Percentiles rank a stretch among this genome's conserved stretches.
Evolutionary conservation across 1,140 invertebrate genomes (phyloP).

Genomic region (Steinernema feltiae): DNA sequence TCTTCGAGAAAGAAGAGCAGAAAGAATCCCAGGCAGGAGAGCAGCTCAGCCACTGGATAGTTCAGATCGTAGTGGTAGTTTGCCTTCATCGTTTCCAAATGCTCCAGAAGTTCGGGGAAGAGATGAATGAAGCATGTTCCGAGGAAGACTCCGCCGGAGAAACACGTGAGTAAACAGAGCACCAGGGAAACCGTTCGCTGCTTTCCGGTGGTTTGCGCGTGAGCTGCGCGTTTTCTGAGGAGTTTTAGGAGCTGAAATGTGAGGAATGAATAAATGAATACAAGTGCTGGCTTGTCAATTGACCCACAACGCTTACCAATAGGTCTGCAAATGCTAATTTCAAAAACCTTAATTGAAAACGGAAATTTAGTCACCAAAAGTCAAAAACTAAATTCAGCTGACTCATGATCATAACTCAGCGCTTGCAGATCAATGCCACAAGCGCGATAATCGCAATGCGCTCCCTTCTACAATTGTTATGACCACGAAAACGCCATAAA

Average conservation of each 20-base stretch:
- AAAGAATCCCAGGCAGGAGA: slow-evolving; percentile 74
- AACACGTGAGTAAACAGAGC: slow-evolving; percentile 68
- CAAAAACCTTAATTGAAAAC: too few species aligned
- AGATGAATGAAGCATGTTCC: slow-evolving; percentile 76
- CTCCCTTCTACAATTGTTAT: too few species aligned
- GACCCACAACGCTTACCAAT: neutral
- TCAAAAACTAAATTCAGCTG: too few species aligned
- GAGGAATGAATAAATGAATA: neutral
- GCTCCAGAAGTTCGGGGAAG: slow-evolving; percentile 68
- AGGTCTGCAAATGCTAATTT: slow-evolving; percentile 20
- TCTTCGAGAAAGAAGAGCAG: slow-evolving; percentile 78
- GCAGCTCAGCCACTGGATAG: slow-evolving; percentile 68
- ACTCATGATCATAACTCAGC: too few species aligned
- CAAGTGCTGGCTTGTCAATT: neutral
- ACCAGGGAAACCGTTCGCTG: slow-evolving; percentile 41
- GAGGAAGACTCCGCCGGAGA: slow-evolving; percentile 75
- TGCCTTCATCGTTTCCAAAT: slow-evolving; percentile 31
- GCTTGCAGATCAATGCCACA: too few species aligned
- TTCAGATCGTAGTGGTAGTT: slow-evolving; percentile 25
- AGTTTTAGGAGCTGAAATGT: slow-evolving; percentile 41
- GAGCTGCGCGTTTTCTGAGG: slow-evolving; percentile 45
- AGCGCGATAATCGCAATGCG: too few species aligned
- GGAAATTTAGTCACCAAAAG: too few species aligned
- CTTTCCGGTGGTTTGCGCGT: slow-evolving; percentile 28
- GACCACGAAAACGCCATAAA: too few species aligned